Evolutionary conservation across 2,888 invertebrate genomes (phyloP).

Genomic region (Eubasilissa splendida): DNA sequence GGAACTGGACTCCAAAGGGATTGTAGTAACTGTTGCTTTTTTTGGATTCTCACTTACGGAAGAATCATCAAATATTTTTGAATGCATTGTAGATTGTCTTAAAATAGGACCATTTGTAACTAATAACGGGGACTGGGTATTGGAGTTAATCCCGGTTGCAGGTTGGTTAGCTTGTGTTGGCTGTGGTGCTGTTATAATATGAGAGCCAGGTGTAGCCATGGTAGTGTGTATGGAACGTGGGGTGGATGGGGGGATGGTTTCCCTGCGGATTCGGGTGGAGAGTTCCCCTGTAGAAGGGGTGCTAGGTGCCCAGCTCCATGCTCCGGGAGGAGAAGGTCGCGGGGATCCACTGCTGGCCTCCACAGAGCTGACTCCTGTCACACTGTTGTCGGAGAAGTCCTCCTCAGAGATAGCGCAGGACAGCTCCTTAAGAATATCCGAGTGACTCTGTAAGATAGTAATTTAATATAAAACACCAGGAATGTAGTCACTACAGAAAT

Average conservation of each 20-base stretch:
- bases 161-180: constrained; percentile 18
- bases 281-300: constrained; percentile 60
- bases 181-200: constrained; percentile 1
- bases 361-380: constrained; percentile 51
- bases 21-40: constrained; percentile 47
- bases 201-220: constrained; percentile 49
- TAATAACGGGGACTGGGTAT: constrained; percentile 53
- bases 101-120: constrained; percentile 58
- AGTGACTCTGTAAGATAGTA: constrained; percentile 51
- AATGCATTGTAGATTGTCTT: constrained; percentile 45
- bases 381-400: constrained; percentile 62
- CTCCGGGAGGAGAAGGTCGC: constrained; percentile 57
- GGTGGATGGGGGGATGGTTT: constrained; percentile 50
- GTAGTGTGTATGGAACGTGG: constrained; percentile 37
- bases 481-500: no score
- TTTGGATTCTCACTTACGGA: constrained; percentile 55
- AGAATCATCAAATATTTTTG: constrained; percentile 40
- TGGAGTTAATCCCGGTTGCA: constrained; percentile 41
- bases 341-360: constrained; percentile 58
- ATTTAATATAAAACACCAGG: background rate
- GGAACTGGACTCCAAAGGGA: constrained; percentile 10
- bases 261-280: constrained; percentile 55
- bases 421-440: constrained; percentile 74
- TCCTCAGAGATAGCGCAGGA: constrained; percentile 74
- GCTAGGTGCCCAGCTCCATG: constrained; percentile 59